These are phyloP conservation scores for Serripes groenlandicus DNA, from an alignment of 2,888 invertebrate genomes.

Conservation along the genomic window DNA sequence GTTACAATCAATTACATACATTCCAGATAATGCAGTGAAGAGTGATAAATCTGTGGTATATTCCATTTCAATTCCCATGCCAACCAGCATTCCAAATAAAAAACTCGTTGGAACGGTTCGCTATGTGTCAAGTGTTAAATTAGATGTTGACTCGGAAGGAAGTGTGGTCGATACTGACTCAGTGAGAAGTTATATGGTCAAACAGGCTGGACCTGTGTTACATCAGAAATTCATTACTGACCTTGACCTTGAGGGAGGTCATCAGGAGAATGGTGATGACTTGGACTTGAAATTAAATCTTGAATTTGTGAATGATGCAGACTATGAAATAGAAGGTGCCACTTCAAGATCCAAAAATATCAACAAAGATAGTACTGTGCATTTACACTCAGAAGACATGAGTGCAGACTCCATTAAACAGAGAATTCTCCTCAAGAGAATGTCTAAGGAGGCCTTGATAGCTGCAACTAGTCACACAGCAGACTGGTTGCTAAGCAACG, in stretches of 20 bases:
- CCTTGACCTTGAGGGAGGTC: slow-evolving; percentile 30
- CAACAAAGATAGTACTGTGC: not conserved
- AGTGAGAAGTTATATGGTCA: slow-evolving; percentile 24
- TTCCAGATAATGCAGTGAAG: slow-evolving; percentile 2
- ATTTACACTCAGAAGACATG: no score
- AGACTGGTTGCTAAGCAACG: slow-evolving; percentile 58
- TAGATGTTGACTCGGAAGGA: slow-evolving; percentile 9
- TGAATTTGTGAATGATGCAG: not conserved
- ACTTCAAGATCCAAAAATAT: not conserved
- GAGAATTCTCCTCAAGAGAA: slow-evolving; percentile 27
- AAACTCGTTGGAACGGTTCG: not conserved
- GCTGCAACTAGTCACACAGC: slow-evolving; percentile 55
- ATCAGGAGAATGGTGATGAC: not conserved
- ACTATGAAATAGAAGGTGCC: not conserved
- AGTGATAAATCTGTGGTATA: slow-evolving; percentile 55
- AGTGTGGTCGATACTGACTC: slow-evolving; percentile 22
- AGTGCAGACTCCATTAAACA: slow-evolving; percentile 23
- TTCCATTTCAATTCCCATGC: slow-evolving; percentile 43
- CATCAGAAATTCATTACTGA: slow-evolving; percentile 35
- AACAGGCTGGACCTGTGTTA: slow-evolving; percentile 32
- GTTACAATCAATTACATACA: slow-evolving; percentile 47
- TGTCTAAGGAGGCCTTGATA: slow-evolving; percentile 50
- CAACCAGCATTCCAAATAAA: not conserved
- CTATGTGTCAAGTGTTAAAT: slow-evolving; percentile 15
- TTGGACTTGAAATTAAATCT: not conserved